Conservation (phyloP, 2,113 vertebrate genomes). For the Sinocyclocheilus maitianheensis region DNA sequence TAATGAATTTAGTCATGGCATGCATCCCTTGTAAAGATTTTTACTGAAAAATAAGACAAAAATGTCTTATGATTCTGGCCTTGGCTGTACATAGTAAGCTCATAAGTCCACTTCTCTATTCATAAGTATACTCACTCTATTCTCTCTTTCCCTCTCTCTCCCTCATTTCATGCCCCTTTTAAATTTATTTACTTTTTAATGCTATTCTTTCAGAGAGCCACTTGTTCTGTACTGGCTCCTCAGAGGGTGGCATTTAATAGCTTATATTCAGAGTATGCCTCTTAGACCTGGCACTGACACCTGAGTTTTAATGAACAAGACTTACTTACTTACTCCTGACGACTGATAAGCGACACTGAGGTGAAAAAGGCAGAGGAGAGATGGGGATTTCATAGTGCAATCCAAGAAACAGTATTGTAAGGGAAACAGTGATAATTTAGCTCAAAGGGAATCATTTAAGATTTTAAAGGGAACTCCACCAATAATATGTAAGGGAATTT, state of each 20-base stretch:
- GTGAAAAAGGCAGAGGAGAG: background rate
- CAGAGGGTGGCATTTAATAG: slow-evolving; percentile 34
- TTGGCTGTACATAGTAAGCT: background rate
- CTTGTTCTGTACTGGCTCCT: background rate
- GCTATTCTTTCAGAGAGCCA: background rate
- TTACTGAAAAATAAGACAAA: background rate
- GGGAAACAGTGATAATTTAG: too few relatives aligned
- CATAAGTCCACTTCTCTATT: background rate
- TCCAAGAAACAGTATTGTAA: too few relatives aligned
- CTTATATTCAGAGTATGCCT: background rate
- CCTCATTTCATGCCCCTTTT: background rate
- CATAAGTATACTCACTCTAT: background rate
- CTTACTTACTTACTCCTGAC: background rate
- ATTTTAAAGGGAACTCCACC: too few relatives aligned
- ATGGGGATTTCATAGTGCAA: background rate
- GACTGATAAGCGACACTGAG: background rate
- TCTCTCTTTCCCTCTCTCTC: background rate
- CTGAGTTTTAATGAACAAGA: slow-evolving; percentile 29
- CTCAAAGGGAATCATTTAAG: too few relatives aligned
- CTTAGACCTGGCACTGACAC: background rate
- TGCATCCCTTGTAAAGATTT: background rate
- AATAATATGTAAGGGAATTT: too few relatives aligned
- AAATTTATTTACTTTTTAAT: slow-evolving; percentile 8
- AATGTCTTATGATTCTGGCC: background rate
- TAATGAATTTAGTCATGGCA: background rate